Conservation (phyloP, 1,140 invertebrate genomes). For the Tyrophagus putrescentiae region DNA sequence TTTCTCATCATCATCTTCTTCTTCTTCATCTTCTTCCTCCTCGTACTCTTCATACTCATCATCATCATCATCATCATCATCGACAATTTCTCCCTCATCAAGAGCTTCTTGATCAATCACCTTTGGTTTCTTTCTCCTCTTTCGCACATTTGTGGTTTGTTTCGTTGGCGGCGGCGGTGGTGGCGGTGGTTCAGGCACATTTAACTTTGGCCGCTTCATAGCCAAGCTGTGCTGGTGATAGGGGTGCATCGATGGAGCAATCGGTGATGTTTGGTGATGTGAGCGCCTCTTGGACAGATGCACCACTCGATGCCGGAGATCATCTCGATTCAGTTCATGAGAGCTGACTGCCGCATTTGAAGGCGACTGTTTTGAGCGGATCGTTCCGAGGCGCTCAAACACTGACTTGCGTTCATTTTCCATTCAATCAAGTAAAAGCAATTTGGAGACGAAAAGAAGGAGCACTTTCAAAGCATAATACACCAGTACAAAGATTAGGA, state of each 20-base stretch:
- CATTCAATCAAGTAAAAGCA: too few relatives aligned
- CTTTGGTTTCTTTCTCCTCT: neutral
- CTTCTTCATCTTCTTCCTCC: neutral
- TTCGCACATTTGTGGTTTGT: neutral
- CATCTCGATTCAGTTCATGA: neutral
- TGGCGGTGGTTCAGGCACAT: neutral
- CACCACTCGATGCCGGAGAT: neutral
- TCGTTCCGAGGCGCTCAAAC: neutral
- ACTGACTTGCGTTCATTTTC: slow-evolving; percentile 10
- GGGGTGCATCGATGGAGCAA: too few relatives aligned
- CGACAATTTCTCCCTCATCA: slow-evolving; percentile 16
- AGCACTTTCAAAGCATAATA: too few relatives aligned
- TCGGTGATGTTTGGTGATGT: too few relatives aligned
- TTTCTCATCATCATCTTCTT: neutral
- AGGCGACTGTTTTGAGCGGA: too few relatives aligned
- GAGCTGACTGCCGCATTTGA: neutral
- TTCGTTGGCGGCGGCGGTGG: neutral
- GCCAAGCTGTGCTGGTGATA: too few relatives aligned
- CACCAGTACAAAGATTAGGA: too few relatives aligned
- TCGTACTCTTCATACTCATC: neutral
- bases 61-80: slow-evolving; percentile 12
- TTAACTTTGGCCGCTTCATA: neutral
- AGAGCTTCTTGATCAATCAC: neutral
- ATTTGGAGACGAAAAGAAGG: too few relatives aligned
- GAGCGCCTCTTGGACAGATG: neutral